These are phyloP conservation scores for Drosophila fungiperda DNA, from an alignment of 2,888 invertebrate species.

Conservation along the genomic window DNA sequence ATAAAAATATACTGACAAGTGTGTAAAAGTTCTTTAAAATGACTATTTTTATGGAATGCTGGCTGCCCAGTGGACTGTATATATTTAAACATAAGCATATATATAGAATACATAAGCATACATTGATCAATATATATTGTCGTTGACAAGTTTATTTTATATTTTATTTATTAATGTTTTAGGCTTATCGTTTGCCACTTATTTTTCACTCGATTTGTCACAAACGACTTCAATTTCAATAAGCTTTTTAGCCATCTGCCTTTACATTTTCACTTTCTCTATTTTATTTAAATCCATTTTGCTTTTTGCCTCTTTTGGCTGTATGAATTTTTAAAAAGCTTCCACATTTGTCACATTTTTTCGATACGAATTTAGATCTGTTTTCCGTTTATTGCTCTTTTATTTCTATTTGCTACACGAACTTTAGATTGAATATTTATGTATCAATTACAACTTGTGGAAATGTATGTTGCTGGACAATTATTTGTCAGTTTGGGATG, in stretches of 20 bases:
- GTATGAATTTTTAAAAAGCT: slow-evolving; percentile 6
- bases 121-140: not conserved
- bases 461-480: not conserved
- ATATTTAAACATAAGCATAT: slow-evolving; percentile 5
- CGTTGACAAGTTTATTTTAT: not conserved
- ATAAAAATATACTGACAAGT: slow-evolving; percentile 4
- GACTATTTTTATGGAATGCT: slow-evolving; percentile 40
- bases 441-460: slow-evolving; percentile 11
- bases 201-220: slow-evolving; percentile 8
- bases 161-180: not conserved
- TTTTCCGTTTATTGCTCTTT: slow-evolving; percentile 4
- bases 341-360: not conserved
- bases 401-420: slow-evolving; percentile 1
- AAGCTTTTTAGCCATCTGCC: not conserved
- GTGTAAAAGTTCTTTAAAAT: slow-evolving; percentile 41
- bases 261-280: slow-evolving; percentile 1
- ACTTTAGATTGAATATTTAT: slow-evolving; percentile 15
- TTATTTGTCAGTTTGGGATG: not conserved
- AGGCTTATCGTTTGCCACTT: slow-evolving; percentile 4
- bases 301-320: not conserved
- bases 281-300: not conserved
- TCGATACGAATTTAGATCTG: not conserved
- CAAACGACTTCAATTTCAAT: slow-evolving; percentile 25
- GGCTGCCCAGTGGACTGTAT: not conserved
- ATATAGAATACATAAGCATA: slow-evolving; percentile 9